Percentiles rank a stretch among this genome's conserved stretches.
Evolutionary conservation across 2,888 invertebrate genomes (phyloP).

Genomic region (Pyrocoelia pectoralis): DNA sequence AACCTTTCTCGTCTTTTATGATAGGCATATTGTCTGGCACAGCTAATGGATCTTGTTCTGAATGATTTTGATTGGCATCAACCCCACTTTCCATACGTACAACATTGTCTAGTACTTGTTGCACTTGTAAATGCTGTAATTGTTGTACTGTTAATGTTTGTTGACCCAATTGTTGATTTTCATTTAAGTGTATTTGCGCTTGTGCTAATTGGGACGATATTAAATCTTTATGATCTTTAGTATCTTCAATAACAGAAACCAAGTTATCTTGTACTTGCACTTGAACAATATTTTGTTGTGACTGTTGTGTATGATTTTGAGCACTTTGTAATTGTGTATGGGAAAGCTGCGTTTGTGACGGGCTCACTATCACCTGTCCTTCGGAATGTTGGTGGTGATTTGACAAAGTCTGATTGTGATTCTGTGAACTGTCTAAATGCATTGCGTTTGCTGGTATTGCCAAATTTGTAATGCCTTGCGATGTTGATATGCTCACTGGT

Average conservation of each 20-base stretch:
- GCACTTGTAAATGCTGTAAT: slow-evolving; percentile 63
- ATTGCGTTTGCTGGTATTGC: slow-evolving; percentile 55
- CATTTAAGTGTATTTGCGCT: slow-evolving; percentile 60
- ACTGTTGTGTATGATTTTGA: slow-evolving; percentile 54
- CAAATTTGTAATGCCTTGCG: slow-evolving; percentile 56
- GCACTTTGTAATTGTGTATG: slow-evolving; percentile 48
- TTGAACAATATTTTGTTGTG: slow-evolving; percentile 58
- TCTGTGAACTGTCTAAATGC: slow-evolving; percentile 53
- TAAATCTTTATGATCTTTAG: slow-evolving; percentile 57
- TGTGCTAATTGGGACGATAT: slow-evolving; percentile 53
- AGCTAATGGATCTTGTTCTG: slow-evolving; percentile 42
- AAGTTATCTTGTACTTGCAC: slow-evolving; percentile 60
- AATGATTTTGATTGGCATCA: slow-evolving; percentile 50
- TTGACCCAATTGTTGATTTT: slow-evolving; percentile 62
- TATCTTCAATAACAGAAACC: slow-evolving; percentile 59
- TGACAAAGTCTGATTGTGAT: slow-evolving; percentile 40
- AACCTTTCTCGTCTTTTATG: slow-evolving; percentile 68
- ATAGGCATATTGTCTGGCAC: slow-evolving; percentile 41
- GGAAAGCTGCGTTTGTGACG: slow-evolving; percentile 61
- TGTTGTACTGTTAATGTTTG: slow-evolving; percentile 56
- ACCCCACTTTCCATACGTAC: slow-evolving; percentile 56
- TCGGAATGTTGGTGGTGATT: slow-evolving; percentile 41
- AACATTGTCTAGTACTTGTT: slow-evolving; percentile 65
- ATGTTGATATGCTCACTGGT: slow-evolving; percentile 56
- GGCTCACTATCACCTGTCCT: slow-evolving; percentile 38